Base-by-base conservation (phyloP, 2,888 invertebrate genomes). In the Rhimphoctona megacephalus region DNA sequence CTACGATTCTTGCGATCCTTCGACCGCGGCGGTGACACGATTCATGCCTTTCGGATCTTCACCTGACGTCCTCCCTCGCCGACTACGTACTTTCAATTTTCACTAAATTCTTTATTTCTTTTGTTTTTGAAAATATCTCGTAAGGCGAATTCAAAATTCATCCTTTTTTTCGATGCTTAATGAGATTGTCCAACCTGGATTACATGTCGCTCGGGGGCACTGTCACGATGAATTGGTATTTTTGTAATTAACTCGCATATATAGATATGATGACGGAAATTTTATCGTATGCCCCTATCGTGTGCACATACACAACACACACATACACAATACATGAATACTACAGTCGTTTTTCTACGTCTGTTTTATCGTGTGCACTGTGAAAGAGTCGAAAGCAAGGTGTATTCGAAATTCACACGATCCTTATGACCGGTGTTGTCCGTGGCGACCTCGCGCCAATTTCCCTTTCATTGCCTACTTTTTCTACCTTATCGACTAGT, bases 321-420 rank as follows among this genome's bases (percentile, higher is more conserved):
- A 46, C 46, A 46, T 14, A 46, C 46, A 46, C 49, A 66, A 67
- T 78, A 84, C 67, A 52, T 77, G 5, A 33, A 33, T 33, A 33
- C 33, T 2, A 86, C 83, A 81, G 78, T 83, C 83, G 86, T 81
- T 69, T 69, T 61, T 22, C 5, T 39, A 76, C 57, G 46, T 70
- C 46, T 43, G 69, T 25, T 25, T 61, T 52, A 61, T 52, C 30
- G 49, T n/a, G 25, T 52, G 77, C 25, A 36, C 77, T 64, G 77
- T 83, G 61, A 69, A 66, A 52, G 69, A 85, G 84, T 87, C 74
- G 85, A 85, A 84, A 86, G 49, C 17, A 14, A 17, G n/a, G n/a
- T n/a, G 84, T 86, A 70, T 82, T 74, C 83, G 67, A 67, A 76
- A 86, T 83, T 86, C 84, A 86, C 84, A 81, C 84, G 84, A 81